Base-by-base conservation (phyloP, 2,113 vertebrate species). In the Pteropus alecto region DNA sequence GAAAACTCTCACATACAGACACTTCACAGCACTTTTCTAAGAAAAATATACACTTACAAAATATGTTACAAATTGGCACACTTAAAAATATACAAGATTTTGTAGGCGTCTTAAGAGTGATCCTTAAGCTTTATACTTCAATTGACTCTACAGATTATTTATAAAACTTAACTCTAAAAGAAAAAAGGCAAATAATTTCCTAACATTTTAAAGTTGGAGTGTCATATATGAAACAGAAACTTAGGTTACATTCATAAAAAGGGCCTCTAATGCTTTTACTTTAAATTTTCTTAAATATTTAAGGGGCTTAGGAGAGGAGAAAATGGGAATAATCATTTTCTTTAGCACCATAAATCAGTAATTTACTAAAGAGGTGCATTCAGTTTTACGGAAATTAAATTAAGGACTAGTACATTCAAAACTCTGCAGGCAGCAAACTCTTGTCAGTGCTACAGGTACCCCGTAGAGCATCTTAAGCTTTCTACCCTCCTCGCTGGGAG, bases 11-110 rank as follows among this genome's bases (percentile, higher is more conserved):
- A 99, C 99, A 99, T 99, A 99, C 99, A 99, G 99, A 99, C 99
- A 99, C 99, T 99, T 99, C 99, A 99, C 99, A 99, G 99, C 99
- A 99, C 99, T 99, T 99, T 98, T 99, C 99, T 99, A 99, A 99
- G 99, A 99, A 99, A 99, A 99, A 99, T 99, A 99, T 99, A 99
- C 99, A 99, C 99, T 99, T 99, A 99, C 99, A 99, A 99, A 99
- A 99, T 99, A 99, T 99, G 99, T 99, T 99, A 99, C 99, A 99
- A 99, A 99, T 99, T 99, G 99, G 99, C 99, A 99, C 99, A 99
- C 99, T 99, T 99, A 99, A 99, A 99, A 99, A 99, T 99, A 99
- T 99, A 99, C 99, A 99, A 99, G 99, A 99, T 99, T 99, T 99
- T 99, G 99, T 99, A 99, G 98, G 99, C 99, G 99, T 99, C 99